A percentile compares a stretch with the other conserved stretches of the same genome.
Evolutionary conservation across 2,797 vertebrate genomes (phyloP).

Genomic region (Pantherophis alleghaniensis): DNA sequence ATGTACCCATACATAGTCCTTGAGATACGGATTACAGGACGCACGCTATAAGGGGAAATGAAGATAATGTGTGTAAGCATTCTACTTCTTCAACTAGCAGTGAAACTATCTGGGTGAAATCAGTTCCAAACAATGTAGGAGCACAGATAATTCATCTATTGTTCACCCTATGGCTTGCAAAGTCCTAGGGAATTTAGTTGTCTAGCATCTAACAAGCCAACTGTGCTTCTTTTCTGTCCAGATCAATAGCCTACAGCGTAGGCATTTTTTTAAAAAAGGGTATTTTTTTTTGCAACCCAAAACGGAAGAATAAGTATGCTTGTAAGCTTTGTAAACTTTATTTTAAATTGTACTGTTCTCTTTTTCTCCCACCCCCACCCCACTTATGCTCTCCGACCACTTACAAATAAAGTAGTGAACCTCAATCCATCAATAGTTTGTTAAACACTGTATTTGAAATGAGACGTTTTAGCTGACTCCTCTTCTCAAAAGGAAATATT

Average conservation of each 20-base stretch:
- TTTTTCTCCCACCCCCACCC: fast-evolving
- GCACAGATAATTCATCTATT: background rate
- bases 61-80: background rate
- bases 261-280: background rate
- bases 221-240: background rate
- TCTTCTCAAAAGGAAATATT: background rate
- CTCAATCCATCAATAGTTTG: background rate
- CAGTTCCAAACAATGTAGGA: background rate
- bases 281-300: background rate
- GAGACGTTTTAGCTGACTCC: background rate
- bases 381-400: background rate
- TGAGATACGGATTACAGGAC: background rate
- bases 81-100: background rate
- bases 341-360: background rate
- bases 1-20: background rate
- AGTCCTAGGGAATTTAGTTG: no score
- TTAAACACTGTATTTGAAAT: background rate
- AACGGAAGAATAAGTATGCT: background rate
- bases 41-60: background rate
- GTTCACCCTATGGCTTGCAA: background rate
- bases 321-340: background rate
- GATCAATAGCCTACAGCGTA: background rate
- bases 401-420: background rate
- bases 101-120: background rate
- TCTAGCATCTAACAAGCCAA: background rate